Percentiles rank a stretch among this genome's conserved stretches.
phyloP scores from a whole-genome alignment of 2,113 vertebrate genomes.

The Hystrix cristata region DNA sequence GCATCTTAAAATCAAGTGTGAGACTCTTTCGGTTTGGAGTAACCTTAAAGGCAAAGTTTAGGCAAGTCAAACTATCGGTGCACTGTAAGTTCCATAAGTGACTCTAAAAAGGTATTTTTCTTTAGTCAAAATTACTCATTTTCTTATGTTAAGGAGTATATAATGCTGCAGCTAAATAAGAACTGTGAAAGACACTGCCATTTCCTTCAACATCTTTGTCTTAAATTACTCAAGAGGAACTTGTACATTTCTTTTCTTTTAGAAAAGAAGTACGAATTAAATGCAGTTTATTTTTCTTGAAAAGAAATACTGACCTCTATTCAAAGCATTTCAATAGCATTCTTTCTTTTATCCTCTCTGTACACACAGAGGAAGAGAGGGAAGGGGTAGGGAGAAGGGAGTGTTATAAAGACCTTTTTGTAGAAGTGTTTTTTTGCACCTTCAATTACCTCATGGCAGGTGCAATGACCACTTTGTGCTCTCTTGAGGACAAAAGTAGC shows the following conservation, averaged over 20 bases:
- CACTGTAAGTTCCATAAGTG: neutral
- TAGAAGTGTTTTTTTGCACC: slow-evolving; percentile 70
- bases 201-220: slow-evolving; percentile 54
- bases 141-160: slow-evolving; percentile 22
- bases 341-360: slow-evolving; percentile 47
- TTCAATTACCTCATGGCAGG: slow-evolving; percentile 74
- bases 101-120: slow-evolving; percentile 44
- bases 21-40: neutral
- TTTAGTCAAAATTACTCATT: slow-evolving; percentile 16
- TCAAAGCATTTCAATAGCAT: slow-evolving; percentile 46
- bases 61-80: slow-evolving; percentile 12
- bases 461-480: slow-evolving; percentile 74
- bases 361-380: slow-evolving; percentile 4
- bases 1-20: slow-evolving; percentile 32
- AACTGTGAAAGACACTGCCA: slow-evolving; percentile 35
- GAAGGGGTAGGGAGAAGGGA: neutral
- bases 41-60: neutral
- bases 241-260: neutral
- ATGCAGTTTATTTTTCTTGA: slow-evolving; percentile 67
- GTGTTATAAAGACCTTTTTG: slow-evolving; percentile 68
- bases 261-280: slow-evolving; percentile 61
- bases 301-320: slow-evolving; percentile 66
- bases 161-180: neutral
- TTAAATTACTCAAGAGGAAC: slow-evolving; percentile 50
- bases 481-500: slow-evolving; percentile 74